Evolutionary conservation across 1,140 invertebrate species (phyloP), one percentile per base, ranked within the genome.

Genomic region (Polyergus mexicanus): DNA sequence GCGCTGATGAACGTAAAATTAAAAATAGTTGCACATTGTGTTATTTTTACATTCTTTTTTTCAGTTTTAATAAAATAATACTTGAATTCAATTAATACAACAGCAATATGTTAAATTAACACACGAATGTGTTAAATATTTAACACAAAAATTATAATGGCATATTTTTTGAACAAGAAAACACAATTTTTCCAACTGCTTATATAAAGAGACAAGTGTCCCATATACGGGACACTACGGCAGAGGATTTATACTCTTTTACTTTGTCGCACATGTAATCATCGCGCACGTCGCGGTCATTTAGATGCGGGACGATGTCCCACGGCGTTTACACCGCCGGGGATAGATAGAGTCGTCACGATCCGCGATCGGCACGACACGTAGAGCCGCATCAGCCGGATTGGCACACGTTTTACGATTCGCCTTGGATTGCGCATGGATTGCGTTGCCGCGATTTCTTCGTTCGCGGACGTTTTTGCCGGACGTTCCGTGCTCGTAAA

Each of bases 371-470:
- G 81, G 81, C 72, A 38, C 81, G 32, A 54, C 62, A 78, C 83
- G 54, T 51, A 38, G 51, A 22, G 56, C 32, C 41, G 19, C 56
- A 32, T 32, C 32, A 8, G 11, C 41, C 38, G 41, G 69, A 66
- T 88, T 65, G 35, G 86, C 80, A 54, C 80, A 54, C 80, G 58
- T 75, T 75, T 85, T 81, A 51, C 84, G 77, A 85, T 85, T 85
- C 84, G 84, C 77, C 51, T 44, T 68, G 71, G 63, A 8, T 7
- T 38, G 6, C 65, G 41, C 81, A 72, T 54, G 63, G 83, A 77
- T 47, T 68, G 47, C 47, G 41, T 35, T 54, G n/a, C 51, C 75
- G 47, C 65, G 72, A 51, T 69, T 54, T 66, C 28, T 54, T 58
- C 32, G 75, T 69, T 41, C 69, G 71, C 38, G 69, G 8, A 7